Evolutionary conservation across 2,888 invertebrate genomes (phyloP), one percentile per base, ranked within the genome.

Genomic region (Endomychus coccineus): DNA sequence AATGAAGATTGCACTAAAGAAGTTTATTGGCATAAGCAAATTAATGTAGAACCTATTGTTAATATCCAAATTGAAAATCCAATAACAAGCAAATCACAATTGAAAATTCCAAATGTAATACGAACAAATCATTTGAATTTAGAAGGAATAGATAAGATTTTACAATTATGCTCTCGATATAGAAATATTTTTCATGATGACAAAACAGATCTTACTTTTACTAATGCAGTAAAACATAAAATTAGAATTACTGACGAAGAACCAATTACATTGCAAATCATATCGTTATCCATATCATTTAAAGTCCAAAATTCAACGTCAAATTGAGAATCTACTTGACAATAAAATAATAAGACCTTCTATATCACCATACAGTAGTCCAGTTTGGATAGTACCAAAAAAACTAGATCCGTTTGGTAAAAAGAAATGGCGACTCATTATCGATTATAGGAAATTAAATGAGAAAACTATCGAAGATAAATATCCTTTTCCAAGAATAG

Each of bases 371-470:
- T 45, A 35, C 25, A 29, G 31, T 16, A 27, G 34, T 7, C 44
- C 46, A 3, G 29, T 45, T 4, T 24, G 25, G 27, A 27, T 37
- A 3, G 33, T 37, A 32, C 46, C 15, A 37, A 46, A 43, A 36
- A 42, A 48, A 32, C 5, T 27, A 16, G 46, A 48, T 24, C 38
- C 40, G 2, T 39, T 39, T n/a, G 44, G 43, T 4, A 43, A 34
- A 37, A 33, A 42, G n/a, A 46, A 46, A 38, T 45, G 36, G 32
- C 14, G 45, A 22, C 15, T 45, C 6, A 41, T 45, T 1, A 32
- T 44, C 11, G 45, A 45, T 25, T 42, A 37, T 12, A 2, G 29
- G 2, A 21, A 22, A 23, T 16, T 30, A 30, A 36, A 36, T 13
- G 19, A 36, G 14, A 29, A 16, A n/a, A 34, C 27, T 13, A n/a